phyloP scores from a whole-genome alignment of 2,888 invertebrate genomes.

The Agapostemon virescens region DNA sequence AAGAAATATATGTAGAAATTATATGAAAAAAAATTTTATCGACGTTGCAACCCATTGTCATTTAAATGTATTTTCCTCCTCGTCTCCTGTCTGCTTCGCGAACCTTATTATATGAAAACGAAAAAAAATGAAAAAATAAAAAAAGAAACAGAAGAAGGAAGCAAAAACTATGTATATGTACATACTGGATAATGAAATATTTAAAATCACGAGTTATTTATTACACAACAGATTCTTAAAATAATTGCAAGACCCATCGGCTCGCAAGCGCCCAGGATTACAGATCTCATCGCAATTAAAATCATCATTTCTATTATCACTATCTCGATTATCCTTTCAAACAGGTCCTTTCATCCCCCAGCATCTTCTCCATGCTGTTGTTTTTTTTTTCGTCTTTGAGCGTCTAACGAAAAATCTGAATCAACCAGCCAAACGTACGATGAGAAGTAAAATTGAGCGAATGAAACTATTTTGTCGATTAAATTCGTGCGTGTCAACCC shows the following conservation, averaged over 20 bases:
- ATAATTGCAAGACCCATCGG: constrained; percentile 37
- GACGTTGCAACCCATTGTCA: constrained; percentile 26
- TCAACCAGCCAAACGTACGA: constrained; percentile 11
- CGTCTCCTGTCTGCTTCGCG: constrained; percentile 28
- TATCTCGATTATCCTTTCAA: background rate
- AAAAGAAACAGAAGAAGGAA: too few species aligned
- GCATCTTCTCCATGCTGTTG: background rate
- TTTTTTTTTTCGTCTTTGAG: background rate
- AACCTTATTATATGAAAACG: constrained; percentile 24
- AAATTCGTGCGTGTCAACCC: too few species aligned
- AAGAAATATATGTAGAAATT: constrained; percentile 74
- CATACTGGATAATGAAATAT: constrained; percentile 34
- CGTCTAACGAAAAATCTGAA: constrained; percentile 23
- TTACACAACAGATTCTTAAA: constrained; percentile 57
- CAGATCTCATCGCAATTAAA: constrained; percentile 45
- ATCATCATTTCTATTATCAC: constrained; percentile 33
- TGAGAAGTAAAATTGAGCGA: too few species aligned
- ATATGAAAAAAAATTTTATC: constrained; percentile 64
- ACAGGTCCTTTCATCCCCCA: background rate
- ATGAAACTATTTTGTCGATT: background rate
- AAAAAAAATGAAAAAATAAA: too few species aligned
- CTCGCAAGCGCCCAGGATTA: constrained; percentile 44
- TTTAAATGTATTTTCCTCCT: constrained; percentile 39
- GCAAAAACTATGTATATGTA: constrained; percentile 16
- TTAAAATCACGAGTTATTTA: constrained; percentile 55